Conservation (phyloP, 92 coral and sea anemone species). For the Porites divaricata region DNA sequence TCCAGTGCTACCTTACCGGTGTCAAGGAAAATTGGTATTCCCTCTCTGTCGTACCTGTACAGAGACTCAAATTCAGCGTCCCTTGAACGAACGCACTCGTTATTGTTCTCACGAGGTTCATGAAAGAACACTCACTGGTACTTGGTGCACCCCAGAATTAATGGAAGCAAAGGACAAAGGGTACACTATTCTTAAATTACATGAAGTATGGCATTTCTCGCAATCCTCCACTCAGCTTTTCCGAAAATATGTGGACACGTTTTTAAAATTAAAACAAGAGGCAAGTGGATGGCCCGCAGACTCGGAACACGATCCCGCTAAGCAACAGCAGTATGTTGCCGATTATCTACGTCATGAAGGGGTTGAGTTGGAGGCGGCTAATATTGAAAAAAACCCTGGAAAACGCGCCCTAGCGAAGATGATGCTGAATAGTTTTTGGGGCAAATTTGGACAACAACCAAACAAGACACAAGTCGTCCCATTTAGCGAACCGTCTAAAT, state of each 20-base stretch:
- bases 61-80: neutral
- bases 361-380: neutral
- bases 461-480: constrained; percentile 1
- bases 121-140: constrained; percentile 39
- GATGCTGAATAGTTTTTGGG: constrained; percentile 48
- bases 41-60: constrained; percentile 50
- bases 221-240: neutral
- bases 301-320: neutral
- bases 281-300: constrained; percentile 14
- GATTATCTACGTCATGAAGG: constrained; percentile 10
- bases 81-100: neutral
- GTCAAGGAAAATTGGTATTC: constrained; percentile 33
- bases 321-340: neutral
- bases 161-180: constrained; percentile 19
- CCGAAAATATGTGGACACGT: constrained; percentile 25
- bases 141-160: constrained; percentile 51
- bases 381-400: constrained; percentile 16
- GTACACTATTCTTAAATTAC: constrained; percentile 4
- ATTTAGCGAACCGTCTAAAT: neutral
- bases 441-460: constrained; percentile 17
- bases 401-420: constrained; percentile 28
- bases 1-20: constrained; percentile 49
- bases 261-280: constrained; percentile 47
- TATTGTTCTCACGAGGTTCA: constrained; percentile 20
- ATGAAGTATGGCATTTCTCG: constrained; percentile 39